phyloP scores from a whole-genome alignment of 2,888 invertebrate species.

The Pomacea canaliculata region DNA sequence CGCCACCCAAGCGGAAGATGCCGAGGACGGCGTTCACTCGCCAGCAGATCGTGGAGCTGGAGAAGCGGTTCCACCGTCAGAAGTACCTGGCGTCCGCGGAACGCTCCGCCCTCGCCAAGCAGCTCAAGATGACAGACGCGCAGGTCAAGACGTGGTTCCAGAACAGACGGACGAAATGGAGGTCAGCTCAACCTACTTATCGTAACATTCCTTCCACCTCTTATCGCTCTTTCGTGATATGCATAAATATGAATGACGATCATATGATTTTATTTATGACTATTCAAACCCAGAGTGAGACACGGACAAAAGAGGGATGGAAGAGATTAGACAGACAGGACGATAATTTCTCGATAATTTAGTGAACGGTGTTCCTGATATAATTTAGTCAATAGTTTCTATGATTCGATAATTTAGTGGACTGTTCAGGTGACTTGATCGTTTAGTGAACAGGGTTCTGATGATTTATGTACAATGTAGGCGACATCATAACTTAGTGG shows the following conservation, averaged over 20 bases:
- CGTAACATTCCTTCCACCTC: background rate
- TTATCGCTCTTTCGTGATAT: too few relatives aligned
- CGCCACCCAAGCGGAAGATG: constrained; percentile 98
- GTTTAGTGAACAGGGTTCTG: too few relatives aligned
- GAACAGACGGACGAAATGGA: constrained; percentile 97
- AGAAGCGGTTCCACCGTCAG: constrained; percentile 97
- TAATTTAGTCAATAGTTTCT: too few relatives aligned
- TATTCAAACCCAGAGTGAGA: too few relatives aligned
- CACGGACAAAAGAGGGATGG: too few relatives aligned
- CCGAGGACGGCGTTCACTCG: constrained; percentile 97
- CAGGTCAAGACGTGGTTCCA: constrained; percentile 95
- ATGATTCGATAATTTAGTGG: too few relatives aligned
- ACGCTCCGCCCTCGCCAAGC: constrained; percentile 92
- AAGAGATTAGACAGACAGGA: too few relatives aligned
- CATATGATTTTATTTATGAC: background rate
- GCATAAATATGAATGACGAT: background rate
- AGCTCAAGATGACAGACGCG: constrained; percentile 98
- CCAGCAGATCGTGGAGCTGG: constrained; percentile 77
- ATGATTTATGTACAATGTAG: too few relatives aligned
- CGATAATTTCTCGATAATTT: too few relatives aligned
- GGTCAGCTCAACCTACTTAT: constrained; percentile 76
- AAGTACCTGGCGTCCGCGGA: constrained; percentile 98
- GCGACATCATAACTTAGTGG: too few relatives aligned
- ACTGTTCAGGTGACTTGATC: too few relatives aligned
- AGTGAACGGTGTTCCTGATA: too few relatives aligned